phyloP scores from a whole-genome alignment of 2,797 vertebrate species.

The Labroides dimidiatus region DNA sequence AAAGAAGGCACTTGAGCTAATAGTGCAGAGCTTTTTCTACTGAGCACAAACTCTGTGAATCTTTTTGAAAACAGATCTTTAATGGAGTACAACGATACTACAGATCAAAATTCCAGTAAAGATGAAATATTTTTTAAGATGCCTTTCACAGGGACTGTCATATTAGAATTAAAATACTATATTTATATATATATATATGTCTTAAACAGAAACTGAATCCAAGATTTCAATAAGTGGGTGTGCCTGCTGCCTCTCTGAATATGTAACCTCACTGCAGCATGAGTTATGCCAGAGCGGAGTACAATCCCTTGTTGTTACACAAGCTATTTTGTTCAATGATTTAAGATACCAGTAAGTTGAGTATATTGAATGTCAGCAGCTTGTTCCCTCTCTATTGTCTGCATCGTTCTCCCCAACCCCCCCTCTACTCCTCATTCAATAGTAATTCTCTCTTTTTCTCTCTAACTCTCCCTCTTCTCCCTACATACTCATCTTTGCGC shows the following conservation, averaged over 20 bases:
- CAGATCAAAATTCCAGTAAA: constrained; percentile 9
- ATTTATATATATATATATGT: too few species aligned
- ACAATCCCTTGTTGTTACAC: constrained; percentile 64
- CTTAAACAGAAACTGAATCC: constrained; percentile 16
- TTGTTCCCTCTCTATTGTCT: constrained; percentile 46
- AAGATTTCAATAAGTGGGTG: constrained; percentile 24
- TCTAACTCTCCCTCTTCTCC: constrained; percentile 58
- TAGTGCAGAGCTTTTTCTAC: background rate
- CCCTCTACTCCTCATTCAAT: constrained; percentile 59
- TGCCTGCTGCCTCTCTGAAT: constrained; percentile 17
- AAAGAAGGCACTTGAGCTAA: constrained; percentile 10
- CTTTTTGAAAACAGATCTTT: constrained; percentile 7
- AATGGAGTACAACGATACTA: constrained; percentile 6
- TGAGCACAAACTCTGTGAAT: constrained; percentile 7
- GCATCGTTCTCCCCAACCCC: constrained; percentile 29
- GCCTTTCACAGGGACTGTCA: background rate
- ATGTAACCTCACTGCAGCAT: constrained; percentile 29
- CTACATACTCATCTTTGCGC: constrained; percentile 69
- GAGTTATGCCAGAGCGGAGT: constrained; percentile 57
- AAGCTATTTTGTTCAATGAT: constrained; percentile 75
- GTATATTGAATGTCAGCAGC: constrained; percentile 53
- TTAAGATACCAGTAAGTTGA: constrained; percentile 50
- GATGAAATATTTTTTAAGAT: constrained; percentile 6
- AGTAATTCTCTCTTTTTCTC: constrained; percentile 67
- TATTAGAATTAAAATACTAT: constrained; percentile 14